Conservation (phyloP, 2,113 vertebrate species). For the Arizona elegans region DNA sequence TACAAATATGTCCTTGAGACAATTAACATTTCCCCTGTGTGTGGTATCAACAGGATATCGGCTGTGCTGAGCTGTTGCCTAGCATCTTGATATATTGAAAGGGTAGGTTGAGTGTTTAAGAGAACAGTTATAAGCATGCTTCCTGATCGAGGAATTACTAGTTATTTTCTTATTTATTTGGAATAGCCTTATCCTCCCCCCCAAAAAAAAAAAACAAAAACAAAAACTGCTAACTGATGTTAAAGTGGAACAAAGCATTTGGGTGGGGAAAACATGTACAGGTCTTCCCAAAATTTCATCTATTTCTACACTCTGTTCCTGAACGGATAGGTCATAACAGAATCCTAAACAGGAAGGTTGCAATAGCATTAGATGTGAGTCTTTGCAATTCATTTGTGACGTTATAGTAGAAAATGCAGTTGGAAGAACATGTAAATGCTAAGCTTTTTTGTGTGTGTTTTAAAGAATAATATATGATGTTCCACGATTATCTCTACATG, state of each 20-base stretch:
- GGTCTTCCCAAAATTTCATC: not conserved
- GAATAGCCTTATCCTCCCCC: not conserved
- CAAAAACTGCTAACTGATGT: not conserved
- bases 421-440: not conserved
- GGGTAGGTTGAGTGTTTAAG: not conserved
- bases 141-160: not conserved
- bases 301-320: not conserved
- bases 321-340: not conserved
- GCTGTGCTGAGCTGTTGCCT: not conserved
- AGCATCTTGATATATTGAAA: not conserved
- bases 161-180: not conserved
- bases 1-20: slow-evolving; percentile 19
- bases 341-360: not conserved
- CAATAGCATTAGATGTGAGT: not conserved
- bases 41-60: not conserved
- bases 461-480: not conserved
- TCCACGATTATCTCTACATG: not conserved
- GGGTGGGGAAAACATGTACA: not conserved
- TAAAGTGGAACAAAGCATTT: not conserved
- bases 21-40: not conserved
- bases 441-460: not conserved
- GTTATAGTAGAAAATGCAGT: not conserved
- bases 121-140: not conserved
- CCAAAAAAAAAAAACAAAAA: too few relatives aligned
- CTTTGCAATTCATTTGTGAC: not conserved